A percentile compares a stretch with the other conserved stretches of the same genome.
phyloP scores from a whole-genome alignment of 2,888 invertebrate species.

The Aradus depressus region DNA sequence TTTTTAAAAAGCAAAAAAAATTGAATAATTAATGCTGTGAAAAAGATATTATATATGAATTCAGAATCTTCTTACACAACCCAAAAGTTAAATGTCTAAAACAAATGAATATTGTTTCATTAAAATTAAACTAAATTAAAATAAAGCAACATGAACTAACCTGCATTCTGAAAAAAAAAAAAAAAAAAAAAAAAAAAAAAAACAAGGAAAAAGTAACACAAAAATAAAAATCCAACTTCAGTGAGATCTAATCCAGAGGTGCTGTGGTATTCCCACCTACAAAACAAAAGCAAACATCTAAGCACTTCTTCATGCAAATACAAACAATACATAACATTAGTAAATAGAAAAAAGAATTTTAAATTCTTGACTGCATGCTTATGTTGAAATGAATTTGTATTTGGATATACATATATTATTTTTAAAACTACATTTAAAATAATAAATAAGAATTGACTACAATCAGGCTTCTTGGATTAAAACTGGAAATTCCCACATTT shows the following conservation, averaged over 20 bases:
- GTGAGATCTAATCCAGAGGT: conserved; percentile 22
- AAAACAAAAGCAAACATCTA: conserved; percentile 30
- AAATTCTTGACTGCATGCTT: background rate
- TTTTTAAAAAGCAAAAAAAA: no score
- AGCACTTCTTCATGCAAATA: no score
- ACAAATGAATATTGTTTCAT: background rate
- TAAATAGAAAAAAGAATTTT: conserved; percentile 5
- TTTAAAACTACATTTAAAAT: background rate
- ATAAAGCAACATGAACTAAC: conserved; percentile 5
- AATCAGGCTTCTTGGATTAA: background rate
- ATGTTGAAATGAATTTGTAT: no score
- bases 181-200: conserved; percentile 16
- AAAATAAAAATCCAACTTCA: conserved; percentile 12
- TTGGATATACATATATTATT: no score
- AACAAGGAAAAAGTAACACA: no score
- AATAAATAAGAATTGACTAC: background rate
- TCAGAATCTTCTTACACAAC: no score
- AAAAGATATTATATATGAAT: no score
- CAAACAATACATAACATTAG: conserved; percentile 5
- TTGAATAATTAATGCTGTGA: no score
- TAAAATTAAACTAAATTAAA: background rate
- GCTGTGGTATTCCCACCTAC: conserved; percentile 36
- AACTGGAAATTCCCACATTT: no score
- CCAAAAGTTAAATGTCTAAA: background rate
- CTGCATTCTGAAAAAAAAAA: conserved; percentile 2